Conservation (phyloP, 2,888 invertebrate genomes). For the Xylota segnis region DNA sequence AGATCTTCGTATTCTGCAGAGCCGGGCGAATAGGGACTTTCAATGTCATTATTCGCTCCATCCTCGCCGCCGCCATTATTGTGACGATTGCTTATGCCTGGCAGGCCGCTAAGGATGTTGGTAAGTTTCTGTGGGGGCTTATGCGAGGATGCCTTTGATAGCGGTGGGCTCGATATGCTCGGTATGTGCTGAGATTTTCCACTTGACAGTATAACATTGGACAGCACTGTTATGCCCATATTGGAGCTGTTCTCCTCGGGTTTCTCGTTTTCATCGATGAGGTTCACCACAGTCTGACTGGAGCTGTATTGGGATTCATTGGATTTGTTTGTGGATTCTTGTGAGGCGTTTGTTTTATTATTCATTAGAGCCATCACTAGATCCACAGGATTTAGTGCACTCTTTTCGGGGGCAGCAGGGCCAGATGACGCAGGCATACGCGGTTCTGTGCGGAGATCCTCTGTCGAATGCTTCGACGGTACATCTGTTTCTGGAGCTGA, state of each 20-base stretch:
- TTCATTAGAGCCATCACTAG: constrained; percentile 87
- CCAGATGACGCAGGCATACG: constrained; percentile 50
- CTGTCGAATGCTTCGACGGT: constrained; percentile 72
- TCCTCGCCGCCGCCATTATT: constrained; percentile 85
- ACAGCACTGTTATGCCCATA: constrained; percentile 81
- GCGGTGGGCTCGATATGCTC: constrained; percentile 82
- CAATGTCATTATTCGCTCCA: constrained; percentile 87
- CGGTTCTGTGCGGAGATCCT: constrained; percentile 68
- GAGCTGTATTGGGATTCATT: constrained; percentile 81
- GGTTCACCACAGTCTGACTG: constrained; percentile 76
- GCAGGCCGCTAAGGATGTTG: constrained; percentile 73
- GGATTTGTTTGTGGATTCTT: constrained; percentile 80
- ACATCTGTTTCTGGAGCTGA: constrained; percentile 56
- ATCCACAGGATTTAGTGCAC: constrained; percentile 86
- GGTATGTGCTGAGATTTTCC: constrained; percentile 82
- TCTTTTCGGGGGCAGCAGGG: constrained; percentile 49
- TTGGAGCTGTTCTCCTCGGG: constrained; percentile 77
- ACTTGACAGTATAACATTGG: constrained; percentile 81
- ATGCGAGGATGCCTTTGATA: constrained; percentile 78
- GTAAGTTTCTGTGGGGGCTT: constrained; percentile 78
- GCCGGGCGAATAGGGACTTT: constrained; percentile 95
- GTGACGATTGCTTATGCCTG: constrained; percentile 80
- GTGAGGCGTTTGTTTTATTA: constrained; percentile 79
- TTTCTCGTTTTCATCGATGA: constrained; percentile 78
- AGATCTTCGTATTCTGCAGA: constrained; percentile 95